phyloP scores from a whole-genome alignment of 1,140 invertebrate genomes.

The Prorops nasuta region DNA sequence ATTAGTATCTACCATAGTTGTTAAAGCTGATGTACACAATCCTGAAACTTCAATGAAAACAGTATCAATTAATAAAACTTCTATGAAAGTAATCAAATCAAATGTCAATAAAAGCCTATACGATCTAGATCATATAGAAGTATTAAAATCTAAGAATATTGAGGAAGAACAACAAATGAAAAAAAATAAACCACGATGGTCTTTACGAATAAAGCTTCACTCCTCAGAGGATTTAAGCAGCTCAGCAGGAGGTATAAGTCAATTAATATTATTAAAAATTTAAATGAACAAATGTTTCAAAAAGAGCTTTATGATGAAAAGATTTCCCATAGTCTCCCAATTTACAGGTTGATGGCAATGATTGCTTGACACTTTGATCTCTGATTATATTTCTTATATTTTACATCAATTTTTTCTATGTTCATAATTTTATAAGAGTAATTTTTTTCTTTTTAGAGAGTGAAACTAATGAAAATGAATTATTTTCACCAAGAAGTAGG shows the following conservation, averaged over 20 bases:
- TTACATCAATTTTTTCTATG: constrained; percentile 1
- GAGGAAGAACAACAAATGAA: too few relatives aligned
- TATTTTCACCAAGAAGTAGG: constrained; percentile 21
- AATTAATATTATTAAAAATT: too few relatives aligned
- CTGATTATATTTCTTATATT: constrained; percentile 31
- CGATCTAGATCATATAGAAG: background rate
- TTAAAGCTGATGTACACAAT: constrained; percentile 40
- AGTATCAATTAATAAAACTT: constrained; percentile 5
- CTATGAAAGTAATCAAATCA: background rate
- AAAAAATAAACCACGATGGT: constrained; percentile 36
- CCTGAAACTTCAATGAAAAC: constrained; percentile 9
- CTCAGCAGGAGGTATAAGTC: too few relatives aligned
- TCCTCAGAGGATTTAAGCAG: constrained; percentile 12
- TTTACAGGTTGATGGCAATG: constrained; percentile 47
- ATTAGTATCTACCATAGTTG: constrained; percentile 26
- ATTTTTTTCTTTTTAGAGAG: constrained; percentile 13
- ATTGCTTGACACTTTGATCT: constrained; percentile 52
- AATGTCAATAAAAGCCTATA: background rate
- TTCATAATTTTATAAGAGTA: constrained; percentile 2
- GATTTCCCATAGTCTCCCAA: constrained; percentile 42
- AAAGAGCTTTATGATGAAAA: constrained; percentile 32
- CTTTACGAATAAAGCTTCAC: constrained; percentile 38
- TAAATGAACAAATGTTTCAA: background rate
- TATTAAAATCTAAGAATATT: too few relatives aligned
- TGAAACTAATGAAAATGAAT: constrained; percentile 19